A percentile compares a stretch with the other conserved stretches of the same genome.
phyloP scores from a whole-genome alignment of 2,888 invertebrate species.

The Camptogramma bilineatum region DNA sequence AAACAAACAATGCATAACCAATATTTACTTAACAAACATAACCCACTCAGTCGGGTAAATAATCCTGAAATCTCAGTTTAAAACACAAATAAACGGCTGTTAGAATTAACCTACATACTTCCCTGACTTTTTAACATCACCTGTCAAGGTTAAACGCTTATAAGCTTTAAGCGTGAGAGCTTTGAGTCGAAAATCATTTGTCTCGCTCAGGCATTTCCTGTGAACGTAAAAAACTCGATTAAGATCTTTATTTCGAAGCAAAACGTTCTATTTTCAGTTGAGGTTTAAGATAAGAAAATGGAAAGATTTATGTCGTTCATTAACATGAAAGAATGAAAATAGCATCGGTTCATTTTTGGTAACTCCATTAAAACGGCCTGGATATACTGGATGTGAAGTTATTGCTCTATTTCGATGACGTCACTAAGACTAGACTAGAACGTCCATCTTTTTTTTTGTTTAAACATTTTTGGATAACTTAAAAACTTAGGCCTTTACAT shows the following conservation, averaged over 20 bases:
- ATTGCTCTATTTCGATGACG: no score
- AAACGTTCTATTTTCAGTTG: slow-evolving; percentile 18
- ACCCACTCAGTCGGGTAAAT: neutral
- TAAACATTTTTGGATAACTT: no score
- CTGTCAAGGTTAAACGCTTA: slow-evolving; percentile 23
- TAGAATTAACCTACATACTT: slow-evolving; percentile 3
- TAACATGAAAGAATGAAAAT: slow-evolving; percentile 11
- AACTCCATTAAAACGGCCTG: neutral
- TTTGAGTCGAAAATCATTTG: slow-evolving; percentile 24
- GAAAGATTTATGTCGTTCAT: neutral
- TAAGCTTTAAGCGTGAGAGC: slow-evolving; percentile 12
- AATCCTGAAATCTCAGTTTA: neutral
- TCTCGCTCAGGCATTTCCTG: slow-evolving; percentile 27
- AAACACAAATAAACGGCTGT: neutral
- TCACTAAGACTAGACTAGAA: no score
- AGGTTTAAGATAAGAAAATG: slow-evolving; percentile 15
- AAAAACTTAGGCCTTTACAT: no score
- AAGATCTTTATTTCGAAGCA: slow-evolving; percentile 9
- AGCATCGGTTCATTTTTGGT: neutral
- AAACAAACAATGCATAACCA: neutral
- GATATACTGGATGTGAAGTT: neutral
- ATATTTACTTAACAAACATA: neutral
- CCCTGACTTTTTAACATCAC: neutral
- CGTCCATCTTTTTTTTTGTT: no score
- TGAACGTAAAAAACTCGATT: slow-evolving; percentile 14